Percentiles rank a stretch among this genome's conserved stretches.
These are phyloP conservation scores for Ferrisia virgata DNA, from an alignment of 2,888 invertebrate species.

Conservation along the genomic window DNA sequence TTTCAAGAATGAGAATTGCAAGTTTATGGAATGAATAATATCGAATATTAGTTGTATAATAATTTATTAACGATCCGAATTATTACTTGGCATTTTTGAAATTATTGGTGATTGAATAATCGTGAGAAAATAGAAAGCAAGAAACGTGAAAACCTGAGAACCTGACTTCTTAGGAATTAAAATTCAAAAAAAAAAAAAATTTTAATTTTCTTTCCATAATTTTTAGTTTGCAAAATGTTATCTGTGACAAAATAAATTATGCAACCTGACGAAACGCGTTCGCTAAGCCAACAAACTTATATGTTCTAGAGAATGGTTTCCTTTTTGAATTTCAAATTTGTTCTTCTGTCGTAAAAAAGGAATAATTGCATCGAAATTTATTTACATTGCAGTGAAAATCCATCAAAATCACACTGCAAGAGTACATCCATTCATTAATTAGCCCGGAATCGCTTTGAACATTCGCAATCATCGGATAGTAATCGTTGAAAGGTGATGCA, in stretches of 20 bases:
- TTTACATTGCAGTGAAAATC: background rate
- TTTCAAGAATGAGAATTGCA: too few relatives aligned
- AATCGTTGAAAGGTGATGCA: background rate
- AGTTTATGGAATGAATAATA: too few relatives aligned
- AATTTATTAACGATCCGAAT: too few relatives aligned
- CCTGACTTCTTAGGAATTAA: background rate
- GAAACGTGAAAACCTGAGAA: too few relatives aligned
- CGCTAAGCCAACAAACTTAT: background rate
- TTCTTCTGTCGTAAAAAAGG: background rate
- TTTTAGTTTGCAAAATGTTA: background rate
- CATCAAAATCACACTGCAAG: background rate
- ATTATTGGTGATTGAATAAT: too few relatives aligned
- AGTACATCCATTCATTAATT: background rate
- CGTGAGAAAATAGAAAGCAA: too few relatives aligned
- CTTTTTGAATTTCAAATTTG: background rate
- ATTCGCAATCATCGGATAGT: background rate
- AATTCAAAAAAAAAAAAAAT: background rate
- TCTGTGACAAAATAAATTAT: background rate
- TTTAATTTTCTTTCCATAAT: background rate
- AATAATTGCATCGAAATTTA: background rate
- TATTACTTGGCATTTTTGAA: too few relatives aligned
- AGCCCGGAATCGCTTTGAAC: background rate
- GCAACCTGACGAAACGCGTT: background rate
- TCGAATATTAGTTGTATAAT: too few relatives aligned
- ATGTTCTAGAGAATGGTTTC: background rate